Evolutionary conservation across 1,140 invertebrate species (phyloP).

Genomic region (Lethocerus indicus): DNA sequence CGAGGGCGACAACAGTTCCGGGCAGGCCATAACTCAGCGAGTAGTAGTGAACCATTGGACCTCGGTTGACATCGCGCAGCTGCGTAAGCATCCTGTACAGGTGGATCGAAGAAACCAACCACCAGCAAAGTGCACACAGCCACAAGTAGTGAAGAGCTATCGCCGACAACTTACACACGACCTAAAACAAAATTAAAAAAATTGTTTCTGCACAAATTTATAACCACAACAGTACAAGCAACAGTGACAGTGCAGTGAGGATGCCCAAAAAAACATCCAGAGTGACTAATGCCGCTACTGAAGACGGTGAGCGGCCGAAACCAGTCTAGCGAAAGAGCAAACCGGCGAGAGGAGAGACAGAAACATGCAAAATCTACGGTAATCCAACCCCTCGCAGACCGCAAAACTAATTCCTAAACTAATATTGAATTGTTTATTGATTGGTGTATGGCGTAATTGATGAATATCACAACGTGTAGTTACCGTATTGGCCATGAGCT

Average conservation of each 20-base stretch:
- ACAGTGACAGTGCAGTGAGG: too few species aligned
- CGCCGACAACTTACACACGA: constrained; percentile 76
- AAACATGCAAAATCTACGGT: too few species aligned
- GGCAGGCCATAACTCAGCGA: constrained; percentile 90
- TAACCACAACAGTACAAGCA: too few species aligned
- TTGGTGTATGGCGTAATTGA: neutral
- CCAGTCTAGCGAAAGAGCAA: neutral
- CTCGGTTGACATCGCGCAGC: constrained; percentile 90
- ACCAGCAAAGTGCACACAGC: constrained; percentile 78
- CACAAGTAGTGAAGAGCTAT: constrained; percentile 88
- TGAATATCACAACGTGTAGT: constrained; percentile 13
- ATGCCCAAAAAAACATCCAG: too few species aligned
- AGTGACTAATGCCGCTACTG: neutral
- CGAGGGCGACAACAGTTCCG: constrained; percentile 75
- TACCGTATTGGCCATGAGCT: constrained; percentile 55
- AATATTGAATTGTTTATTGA: neutral
- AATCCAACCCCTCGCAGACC: neutral
- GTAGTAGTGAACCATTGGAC: constrained; percentile 85
- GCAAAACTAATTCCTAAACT: neutral
- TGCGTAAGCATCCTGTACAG: constrained; percentile 89
- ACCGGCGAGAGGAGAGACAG: too few species aligned
- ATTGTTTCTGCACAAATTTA: too few species aligned
- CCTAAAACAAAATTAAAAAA: constrained; percentile 30
- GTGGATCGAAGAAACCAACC: constrained; percentile 80
- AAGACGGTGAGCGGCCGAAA: neutral